Evolutionary conservation across 2,797 vertebrate genomes (phyloP), one percentile per base, ranked within the genome.

Genomic region (Arctocebus calabarensis): DNA sequence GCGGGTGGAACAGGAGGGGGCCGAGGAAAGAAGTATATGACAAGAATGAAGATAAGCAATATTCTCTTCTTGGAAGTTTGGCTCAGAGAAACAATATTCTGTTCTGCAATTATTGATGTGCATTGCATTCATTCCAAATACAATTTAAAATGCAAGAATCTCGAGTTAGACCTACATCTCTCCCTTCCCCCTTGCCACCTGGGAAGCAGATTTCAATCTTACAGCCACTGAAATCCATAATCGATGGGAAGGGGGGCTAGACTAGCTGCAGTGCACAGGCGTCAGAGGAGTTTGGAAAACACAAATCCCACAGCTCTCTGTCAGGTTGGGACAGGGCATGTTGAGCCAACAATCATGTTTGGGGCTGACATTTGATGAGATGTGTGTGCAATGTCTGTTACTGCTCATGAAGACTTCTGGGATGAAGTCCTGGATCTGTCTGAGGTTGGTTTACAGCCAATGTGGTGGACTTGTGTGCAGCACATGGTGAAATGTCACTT

Each of bases 401-500:
- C 20, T 43, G 79, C 73, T 96, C 34, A 93, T 37, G 64, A 94
- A 95, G 71, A 88, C 17, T 95, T 94, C 93, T 88, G 79, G 59
- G 29, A 91, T 83, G 61, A 94, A 90, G n/a, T 34, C 23, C 29
- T 78, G 62, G 25, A 14, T 95, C 37, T 94, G 90, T 92, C 92
- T 95, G 16, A 37, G 52, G 11, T 88, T 90, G 55, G 32, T 95
- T 95, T 95, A 83, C 27, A 86, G 93, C 64, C 96, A 96, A 2
- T 82, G 86, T 94, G 62, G 90, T 94, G 77, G 82, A 91, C 77
- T 94, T 61, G 27, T 55, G 37, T 70, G 37, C 34, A 57, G 57
- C 82, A 96, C 66, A 90, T 96, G 93, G 77, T 92, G 68, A 96
- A 96, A 96, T 96, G 90, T 57, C 88, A 91, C 61, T 95, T 94